Evolutionary conservation across 2,113 vertebrate species (phyloP).

Genomic region (Daubentonia madagascariensis): DNA sequence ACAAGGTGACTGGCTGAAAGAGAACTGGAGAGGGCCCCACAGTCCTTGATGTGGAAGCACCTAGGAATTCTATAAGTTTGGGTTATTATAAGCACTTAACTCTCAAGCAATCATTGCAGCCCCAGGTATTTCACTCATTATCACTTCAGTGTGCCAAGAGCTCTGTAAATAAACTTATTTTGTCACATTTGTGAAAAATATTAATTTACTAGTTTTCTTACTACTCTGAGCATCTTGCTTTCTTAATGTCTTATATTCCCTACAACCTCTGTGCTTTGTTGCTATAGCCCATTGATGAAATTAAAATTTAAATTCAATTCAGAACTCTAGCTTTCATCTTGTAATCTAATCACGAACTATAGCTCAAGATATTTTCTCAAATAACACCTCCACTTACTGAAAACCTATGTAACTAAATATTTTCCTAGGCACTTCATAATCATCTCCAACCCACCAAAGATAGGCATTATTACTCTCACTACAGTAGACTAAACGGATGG

Average conservation of each 20-base stretch:
- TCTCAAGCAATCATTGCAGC: not conserved
- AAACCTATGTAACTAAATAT: not conserved
- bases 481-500: not conserved
- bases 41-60: not conserved
- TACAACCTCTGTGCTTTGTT: not conserved
- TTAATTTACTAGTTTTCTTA: not conserved
- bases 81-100: not conserved
- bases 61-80: not conserved
- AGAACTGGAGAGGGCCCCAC: not conserved
- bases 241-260: not conserved
- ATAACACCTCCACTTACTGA: not conserved
- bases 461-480: not conserved
- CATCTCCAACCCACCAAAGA: not conserved
- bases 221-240: not conserved
- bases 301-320: not conserved
- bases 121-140: not conserved
- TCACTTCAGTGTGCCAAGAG: not conserved
- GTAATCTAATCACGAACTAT: not conserved
- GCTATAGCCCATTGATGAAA: not conserved
- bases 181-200: not conserved
- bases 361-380: slow-evolving; percentile 2
- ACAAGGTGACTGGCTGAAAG: not conserved
- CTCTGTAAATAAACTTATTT: not conserved
- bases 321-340: slow-evolving; percentile 2
- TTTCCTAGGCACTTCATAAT: not conserved